Base-by-base conservation (phyloP, 2,797 vertebrate genomes). In the Gephyroberyx darwinii region DNA sequence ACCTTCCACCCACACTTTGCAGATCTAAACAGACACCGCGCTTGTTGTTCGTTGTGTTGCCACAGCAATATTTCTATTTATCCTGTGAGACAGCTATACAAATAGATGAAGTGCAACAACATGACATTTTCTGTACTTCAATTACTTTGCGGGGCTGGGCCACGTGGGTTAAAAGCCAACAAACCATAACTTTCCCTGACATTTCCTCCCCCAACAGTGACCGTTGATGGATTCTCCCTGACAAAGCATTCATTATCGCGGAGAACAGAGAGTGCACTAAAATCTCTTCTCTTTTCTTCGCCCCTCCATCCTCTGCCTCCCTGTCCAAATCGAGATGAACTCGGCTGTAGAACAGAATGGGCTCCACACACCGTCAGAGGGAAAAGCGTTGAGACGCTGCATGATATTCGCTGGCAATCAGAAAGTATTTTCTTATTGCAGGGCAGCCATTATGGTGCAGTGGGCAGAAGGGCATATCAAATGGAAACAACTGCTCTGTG, bases 161-260 rank as follows among this genome's bases (percentile, higher is more conserved):
- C 95, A 96, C 84, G 91, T 94, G 94, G 94, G 94, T 95, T 95
- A 96, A 96, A 95, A 96, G 93, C 94, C 94, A 96, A 95, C 93
- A 95, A 95, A 94, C 93, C 93, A 94, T 95, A 96, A 95, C 94
- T 95, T 96, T 93, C 91, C 92, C 91, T 96, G 95, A 95, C 93
- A 93, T 94, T 94, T 94, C 93, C 90, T 95, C 93, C 94, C 93
- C 95, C 92, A 94, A 92, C 90, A 93, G 94, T 94, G 93, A 96
- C 94, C 93, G 89, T 89, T 96, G 95, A 97, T 95, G 88, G 93
- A 95, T 95, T 95, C 94, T 91, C 89, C 92, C 93, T 95, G 91
- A 94, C 94, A 95, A 95, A 94, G 89, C 92, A 95, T 95, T 94
- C 89, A 95, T 96, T 95, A 95, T 96, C 93, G 84, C 91, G 52